Evolutionary conservation across 2,888 invertebrate species (phyloP), one percentile per base, ranked within the genome.

Genomic region (Mythimna ferrago): DNA sequence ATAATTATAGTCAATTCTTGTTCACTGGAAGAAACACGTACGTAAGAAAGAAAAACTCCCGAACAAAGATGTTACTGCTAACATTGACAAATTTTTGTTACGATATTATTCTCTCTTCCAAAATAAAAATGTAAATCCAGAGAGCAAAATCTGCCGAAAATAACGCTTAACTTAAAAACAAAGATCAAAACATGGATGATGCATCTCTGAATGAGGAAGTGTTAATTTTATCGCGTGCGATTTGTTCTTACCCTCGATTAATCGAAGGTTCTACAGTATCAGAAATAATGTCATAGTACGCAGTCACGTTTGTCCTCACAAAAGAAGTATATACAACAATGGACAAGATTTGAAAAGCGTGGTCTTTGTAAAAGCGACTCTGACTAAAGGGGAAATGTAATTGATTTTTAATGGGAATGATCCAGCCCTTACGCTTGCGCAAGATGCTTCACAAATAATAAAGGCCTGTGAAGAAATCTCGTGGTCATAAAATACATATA

Each of bases 361-460:
- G 76, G 69, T 77, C 86, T 86, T 86, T 85, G 78, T 82, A 79
- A 75, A 75, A 79, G 74, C 70, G 54, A 72, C 61, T 75, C 65
- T 65, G 57, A 71, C 62, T 77, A 81, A 83, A 86, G 84, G 84
- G 87, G 83, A 82, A 76, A 85, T 84, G 87, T 92, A 91, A 91
- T 91, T 88, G 90, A 86, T 90, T 91, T 90, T 91, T 89, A 89
- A 92, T 90, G 88, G 80, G 78, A 87, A 84, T 71, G 71, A 85
- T 81, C 82, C 78, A 81, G 83, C 79, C 80, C 85, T 44, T 78
- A 26, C 16, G 77, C 85, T 90, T 89, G 67, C 79, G 83, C 80
- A 90, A 91, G 76, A 68, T 78, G 60, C 68, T 76, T 73, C 67
- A 77, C 76, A 57, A 71, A 79, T 75, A 57, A 61, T 71, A 76